These are phyloP conservation scores for Rana temporaria DNA, from an alignment of 2,113 vertebrate genomes.

Conservation along the genomic window DNA sequence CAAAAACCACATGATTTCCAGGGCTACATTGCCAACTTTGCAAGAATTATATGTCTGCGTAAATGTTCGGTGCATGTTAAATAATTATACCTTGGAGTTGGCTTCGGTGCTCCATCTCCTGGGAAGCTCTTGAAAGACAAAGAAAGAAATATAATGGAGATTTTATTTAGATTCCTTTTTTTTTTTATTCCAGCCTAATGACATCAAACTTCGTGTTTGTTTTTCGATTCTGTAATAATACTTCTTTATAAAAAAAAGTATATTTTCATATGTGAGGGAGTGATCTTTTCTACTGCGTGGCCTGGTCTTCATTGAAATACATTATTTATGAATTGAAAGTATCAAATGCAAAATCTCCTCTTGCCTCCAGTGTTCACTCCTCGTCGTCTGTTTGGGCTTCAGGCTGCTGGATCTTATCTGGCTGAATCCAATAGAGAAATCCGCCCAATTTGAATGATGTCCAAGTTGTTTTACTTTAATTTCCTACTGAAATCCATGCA, in stretches of 20 bases:
- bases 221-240: background rate
- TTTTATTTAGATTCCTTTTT: background rate
- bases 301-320: slow-evolving; percentile 14
- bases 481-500: slow-evolving; percentile 56
- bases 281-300: slow-evolving; percentile 18
- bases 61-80: slow-evolving; percentile 36
- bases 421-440: slow-evolving; percentile 55
- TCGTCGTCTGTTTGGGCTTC: slow-evolving; percentile 55
- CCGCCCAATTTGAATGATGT: slow-evolving; percentile 13
- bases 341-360: background rate
- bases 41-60: slow-evolving; percentile 42
- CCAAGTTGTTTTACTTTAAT: slow-evolving; percentile 55
- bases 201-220: background rate
- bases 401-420: slow-evolving; percentile 61
- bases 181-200: background rate
- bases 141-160: slow-evolving; percentile 6
- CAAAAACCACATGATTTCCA: slow-evolving; percentile 48
- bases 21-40: slow-evolving; percentile 26
- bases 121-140: slow-evolving; percentile 19
- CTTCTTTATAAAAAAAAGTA: background rate
- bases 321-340: slow-evolving; percentile 57
- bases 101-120: background rate
- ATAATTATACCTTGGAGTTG: slow-evolving; percentile 34
- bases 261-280: slow-evolving; percentile 4
- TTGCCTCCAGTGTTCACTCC: slow-evolving; percentile 37